phyloP scores from a whole-genome alignment of 2,888 invertebrate genomes.

The Rhingia rostrata region DNA sequence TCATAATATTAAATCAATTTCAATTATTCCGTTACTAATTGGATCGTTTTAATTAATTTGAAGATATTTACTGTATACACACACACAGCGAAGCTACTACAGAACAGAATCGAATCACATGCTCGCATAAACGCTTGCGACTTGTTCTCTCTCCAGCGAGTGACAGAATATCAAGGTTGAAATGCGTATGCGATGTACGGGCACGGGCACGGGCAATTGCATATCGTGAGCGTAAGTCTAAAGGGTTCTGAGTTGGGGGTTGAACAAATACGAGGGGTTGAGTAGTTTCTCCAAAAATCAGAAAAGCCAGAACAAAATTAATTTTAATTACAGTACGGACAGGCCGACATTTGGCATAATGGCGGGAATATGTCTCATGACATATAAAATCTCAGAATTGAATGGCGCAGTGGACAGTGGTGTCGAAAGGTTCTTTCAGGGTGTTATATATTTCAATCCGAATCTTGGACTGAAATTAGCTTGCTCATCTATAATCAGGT shows the following conservation, averaged over 20 bases:
- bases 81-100: neutral
- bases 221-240: constrained; percentile 17
- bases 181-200: neutral
- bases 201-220: constrained; percentile 43
- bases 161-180: constrained; percentile 71
- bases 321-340: constrained; percentile 71
- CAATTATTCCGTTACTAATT: constrained; percentile 75
- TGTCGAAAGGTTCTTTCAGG: neutral
- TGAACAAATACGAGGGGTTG: constrained; percentile 19
- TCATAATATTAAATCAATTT: constrained; percentile 75
- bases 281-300: constrained; percentile 19
- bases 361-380: constrained; percentile 26
- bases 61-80: constrained; percentile 67
- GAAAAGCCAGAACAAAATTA: constrained; percentile 62
- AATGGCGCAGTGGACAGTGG: constrained; percentile 27
- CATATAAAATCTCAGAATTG: constrained; percentile 19
- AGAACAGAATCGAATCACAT: neutral
- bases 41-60: constrained; percentile 75
- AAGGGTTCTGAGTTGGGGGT: constrained; percentile 34
- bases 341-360: constrained; percentile 36
- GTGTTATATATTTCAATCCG: too few species aligned
- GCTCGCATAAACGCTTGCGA: neutral
- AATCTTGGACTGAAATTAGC: too few species aligned
- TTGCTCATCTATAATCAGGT: too few species aligned
- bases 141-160: constrained; percentile 15